Base-by-base conservation (phyloP, 92 coral and sea anemone species). In the Zoanthus solanderi region DNA sequence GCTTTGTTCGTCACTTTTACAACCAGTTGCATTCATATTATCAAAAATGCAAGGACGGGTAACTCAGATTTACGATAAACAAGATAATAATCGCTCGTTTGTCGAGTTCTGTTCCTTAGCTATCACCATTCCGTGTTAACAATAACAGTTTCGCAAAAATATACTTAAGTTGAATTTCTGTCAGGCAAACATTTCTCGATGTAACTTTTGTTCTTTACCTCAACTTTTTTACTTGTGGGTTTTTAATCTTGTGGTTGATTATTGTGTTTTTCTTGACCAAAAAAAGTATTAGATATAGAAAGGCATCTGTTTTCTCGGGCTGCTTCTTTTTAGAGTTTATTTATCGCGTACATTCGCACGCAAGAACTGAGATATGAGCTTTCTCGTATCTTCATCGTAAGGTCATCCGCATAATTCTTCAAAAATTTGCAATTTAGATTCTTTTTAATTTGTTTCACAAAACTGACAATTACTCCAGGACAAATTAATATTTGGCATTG, bases 41-140 rank as follows among this genome's bases (percentile, higher is more conserved):
- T 4, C 28, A 16, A 17, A 23, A 28, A 16, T 17, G 69, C 69
- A 63, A 63, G 8, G 32, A n/a, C 69, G 8, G 9, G 7, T 18
- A 0, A 23, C 45, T 37, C 61, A 76, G 17, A 46, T 48, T 8
- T 23, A 30, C 10, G 47, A 81, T 67, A 65, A 81, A 63, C 12
- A 46, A 67, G 71, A 81, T 66, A 28, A 65, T 66, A 81, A 81
- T 53, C 56, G 16, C 56, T 29, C 63, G 16, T 50, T 30, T 61
- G 74, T 44, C 44, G 60, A 1, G 15, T 17, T 81, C 76, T 81
- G 85, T 81, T 81, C 23, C 75, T 71, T 66, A 48, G 85, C 52
- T 66, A 45, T 81, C 56, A 44, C 45, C 6, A 7, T 79, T 81
- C 42, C 29, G 46, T 65, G 42, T 42, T 65, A 54, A 42, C 75